phyloP scores from a whole-genome alignment of 2,113 vertebrate species.

The Genyomyrus donnyi region DNA sequence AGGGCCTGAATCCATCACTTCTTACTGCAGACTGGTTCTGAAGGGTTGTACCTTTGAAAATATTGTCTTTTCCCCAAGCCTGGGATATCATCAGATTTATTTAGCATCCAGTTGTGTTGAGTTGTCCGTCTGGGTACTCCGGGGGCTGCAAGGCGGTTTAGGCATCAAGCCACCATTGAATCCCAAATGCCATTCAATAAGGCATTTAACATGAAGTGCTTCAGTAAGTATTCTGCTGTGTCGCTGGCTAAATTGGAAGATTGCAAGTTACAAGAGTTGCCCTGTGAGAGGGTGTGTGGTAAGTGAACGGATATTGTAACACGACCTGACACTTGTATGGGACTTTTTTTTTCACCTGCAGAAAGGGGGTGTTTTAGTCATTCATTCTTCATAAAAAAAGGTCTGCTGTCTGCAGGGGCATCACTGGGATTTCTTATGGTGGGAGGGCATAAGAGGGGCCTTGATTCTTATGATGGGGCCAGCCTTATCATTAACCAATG shows the following conservation, averaged over 20 bases:
- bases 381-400: background rate
- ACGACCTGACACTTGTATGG: background rate
- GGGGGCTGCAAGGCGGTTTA: background rate
- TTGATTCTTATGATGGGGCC: background rate
- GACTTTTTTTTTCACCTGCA: background rate
- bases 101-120: background rate
- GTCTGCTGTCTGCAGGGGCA: background rate
- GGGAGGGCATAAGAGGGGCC: background rate
- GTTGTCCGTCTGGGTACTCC: background rate
- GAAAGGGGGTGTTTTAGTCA: background rate
- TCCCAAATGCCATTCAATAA: background rate
- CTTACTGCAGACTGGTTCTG: background rate
- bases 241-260: constrained; percentile 8
- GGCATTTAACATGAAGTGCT: background rate
- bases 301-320: background rate
- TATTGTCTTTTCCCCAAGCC: background rate
- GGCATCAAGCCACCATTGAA: background rate
- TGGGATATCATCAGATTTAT: constrained; percentile 2
- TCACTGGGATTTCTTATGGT: background rate
- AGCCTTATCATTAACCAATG: background rate
- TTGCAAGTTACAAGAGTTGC: background rate
- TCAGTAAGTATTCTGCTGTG: constrained; percentile 1
- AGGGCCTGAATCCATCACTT: background rate
- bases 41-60: background rate
- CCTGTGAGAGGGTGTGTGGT: background rate